Percentiles rank a stretch among this genome's conserved stretches.
These are phyloP conservation scores for Sciurus vulgaris DNA, from an alignment of 2,797 vertebrate species.

Conservation along the genomic window DNA sequence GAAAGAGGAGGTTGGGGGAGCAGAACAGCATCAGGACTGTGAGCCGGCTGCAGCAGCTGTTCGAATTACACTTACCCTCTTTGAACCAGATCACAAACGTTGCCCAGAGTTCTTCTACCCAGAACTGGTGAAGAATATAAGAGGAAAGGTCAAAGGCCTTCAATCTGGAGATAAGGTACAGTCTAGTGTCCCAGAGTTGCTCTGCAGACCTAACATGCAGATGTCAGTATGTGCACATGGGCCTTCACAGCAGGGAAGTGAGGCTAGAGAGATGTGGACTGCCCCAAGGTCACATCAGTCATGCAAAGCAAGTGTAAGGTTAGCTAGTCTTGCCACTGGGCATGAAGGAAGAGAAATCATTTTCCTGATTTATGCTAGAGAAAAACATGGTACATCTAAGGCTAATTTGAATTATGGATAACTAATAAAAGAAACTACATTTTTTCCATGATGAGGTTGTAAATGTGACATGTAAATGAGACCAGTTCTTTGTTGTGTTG, in stretches of 20 bases:
- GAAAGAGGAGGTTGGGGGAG: conserved; percentile 81
- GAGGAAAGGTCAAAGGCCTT: conserved; percentile 83
- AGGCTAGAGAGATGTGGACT: not conserved
- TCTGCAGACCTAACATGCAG: not conserved
- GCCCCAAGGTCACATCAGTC: not conserved
- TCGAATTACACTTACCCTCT: conserved; percentile 91
- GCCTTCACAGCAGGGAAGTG: not conserved
- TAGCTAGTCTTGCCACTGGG: not conserved
- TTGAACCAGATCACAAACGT: conserved; percentile 91
- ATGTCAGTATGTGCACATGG: not conserved
- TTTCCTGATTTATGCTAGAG: conserved; percentile 29
- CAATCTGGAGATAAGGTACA: conserved; percentile 86
- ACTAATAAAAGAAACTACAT: not conserved
- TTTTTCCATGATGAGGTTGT: conserved; percentile 1
- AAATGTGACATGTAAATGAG: not conserved
- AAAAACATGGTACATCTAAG: not conserved
- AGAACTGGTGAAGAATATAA: conserved; percentile 89
- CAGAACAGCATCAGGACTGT: conserved; percentile 83
- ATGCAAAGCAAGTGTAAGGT: not conserved
- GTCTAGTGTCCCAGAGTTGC: not conserved
- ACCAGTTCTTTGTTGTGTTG: not conserved
- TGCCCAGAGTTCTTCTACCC: conserved; percentile 96
- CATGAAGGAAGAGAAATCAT: not conserved
- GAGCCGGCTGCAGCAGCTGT: conserved; percentile 86
- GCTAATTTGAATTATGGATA: conserved; percentile 57